phyloP scores from a whole-genome alignment of 2,888 invertebrate species.

The Automeris io region DNA sequence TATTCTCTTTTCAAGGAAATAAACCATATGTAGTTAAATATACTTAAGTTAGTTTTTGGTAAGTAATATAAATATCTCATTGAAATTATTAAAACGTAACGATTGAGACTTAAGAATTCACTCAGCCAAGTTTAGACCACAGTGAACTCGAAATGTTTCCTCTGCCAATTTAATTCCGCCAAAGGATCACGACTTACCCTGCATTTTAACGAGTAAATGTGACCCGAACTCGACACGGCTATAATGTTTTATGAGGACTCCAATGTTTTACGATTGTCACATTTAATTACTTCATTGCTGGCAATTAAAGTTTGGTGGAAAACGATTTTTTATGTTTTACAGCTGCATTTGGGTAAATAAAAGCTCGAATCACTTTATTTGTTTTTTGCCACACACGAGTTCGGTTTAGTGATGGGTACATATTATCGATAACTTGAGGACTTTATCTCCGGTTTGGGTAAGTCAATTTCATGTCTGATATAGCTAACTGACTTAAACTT shows the following conservation, averaged over 20 bases:
- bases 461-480: no score
- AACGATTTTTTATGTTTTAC: slow-evolving; percentile 68
- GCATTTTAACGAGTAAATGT: slow-evolving; percentile 26
- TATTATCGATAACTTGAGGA: slow-evolving; percentile 9
- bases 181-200: not conserved
- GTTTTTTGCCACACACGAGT: slow-evolving; percentile 74
- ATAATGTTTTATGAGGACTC: slow-evolving; percentile 61
- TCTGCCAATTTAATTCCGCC: not conserved
- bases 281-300: slow-evolving; percentile 75
- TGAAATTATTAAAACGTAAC: no score
- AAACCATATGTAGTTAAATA: no score
- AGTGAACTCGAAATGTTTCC: not conserved
- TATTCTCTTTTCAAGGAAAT: no score
- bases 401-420: slow-evolving; percentile 43
- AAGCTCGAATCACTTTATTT: slow-evolving; percentile 56
- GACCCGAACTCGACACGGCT: slow-evolving; percentile 45
- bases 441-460: no score
- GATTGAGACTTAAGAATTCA: no score
- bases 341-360: slow-evolving; percentile 72
- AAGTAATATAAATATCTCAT: no score
- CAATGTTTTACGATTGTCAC: slow-evolving; percentile 74
- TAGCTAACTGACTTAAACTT: no score
- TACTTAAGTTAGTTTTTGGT: no score
- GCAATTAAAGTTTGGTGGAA: slow-evolving; percentile 74
- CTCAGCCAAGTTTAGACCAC: no score